phyloP scores from a whole-genome alignment of 2,888 invertebrate genomes.

The Tenthredo livida region DNA sequence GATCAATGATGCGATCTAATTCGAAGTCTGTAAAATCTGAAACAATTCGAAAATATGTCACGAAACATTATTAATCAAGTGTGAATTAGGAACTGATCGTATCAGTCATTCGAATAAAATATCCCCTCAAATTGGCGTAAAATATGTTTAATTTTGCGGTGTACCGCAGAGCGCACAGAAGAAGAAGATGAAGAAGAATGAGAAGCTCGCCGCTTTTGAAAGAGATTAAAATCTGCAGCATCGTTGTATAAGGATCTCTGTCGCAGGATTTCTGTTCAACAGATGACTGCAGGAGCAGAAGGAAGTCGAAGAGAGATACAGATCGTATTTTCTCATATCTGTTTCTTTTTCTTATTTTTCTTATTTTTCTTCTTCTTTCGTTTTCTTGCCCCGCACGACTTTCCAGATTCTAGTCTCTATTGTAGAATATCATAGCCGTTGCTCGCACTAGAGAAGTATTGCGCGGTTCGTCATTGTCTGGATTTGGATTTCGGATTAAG shows the following conservation, averaged over 20 bases:
- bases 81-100: background rate
- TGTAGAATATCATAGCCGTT: background rate
- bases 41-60: too few species aligned
- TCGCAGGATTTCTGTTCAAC: background rate
- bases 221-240: slow-evolving; percentile 24
- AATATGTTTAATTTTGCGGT: background rate
- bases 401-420: background rate
- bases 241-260: background rate
- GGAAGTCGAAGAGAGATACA: slow-evolving; percentile 11
- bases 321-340: background rate
- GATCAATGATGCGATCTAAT: too few species aligned
- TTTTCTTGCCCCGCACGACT: slow-evolving; percentile 24
- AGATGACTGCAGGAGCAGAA: slow-evolving; percentile 14
- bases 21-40: too few species aligned
- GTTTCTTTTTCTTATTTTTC: too few species aligned
- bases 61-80: too few species aligned
- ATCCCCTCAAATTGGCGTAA: background rate
- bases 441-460: background rate
- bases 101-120: too few species aligned
- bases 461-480: slow-evolving; percentile 60
- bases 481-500: slow-evolving; percentile 63
- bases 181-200: background rate
- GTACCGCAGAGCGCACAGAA: background rate
- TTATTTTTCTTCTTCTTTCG: background rate
- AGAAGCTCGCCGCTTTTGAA: background rate